Base-by-base conservation (phyloP, 2,888 invertebrate species). In the Kryphioiulus occultus region DNA sequence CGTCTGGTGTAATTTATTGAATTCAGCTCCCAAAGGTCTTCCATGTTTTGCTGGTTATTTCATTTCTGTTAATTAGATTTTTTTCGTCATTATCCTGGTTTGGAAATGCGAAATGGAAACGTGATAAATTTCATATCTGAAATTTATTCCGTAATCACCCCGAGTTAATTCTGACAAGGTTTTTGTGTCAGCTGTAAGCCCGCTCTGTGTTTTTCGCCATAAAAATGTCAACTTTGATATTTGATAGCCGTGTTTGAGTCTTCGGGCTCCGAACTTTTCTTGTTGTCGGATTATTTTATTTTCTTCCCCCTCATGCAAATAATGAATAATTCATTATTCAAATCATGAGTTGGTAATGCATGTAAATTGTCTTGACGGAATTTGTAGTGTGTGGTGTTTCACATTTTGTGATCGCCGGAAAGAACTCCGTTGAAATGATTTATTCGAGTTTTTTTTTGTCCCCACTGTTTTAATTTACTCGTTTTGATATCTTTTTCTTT, bases 211-310 rank as follows among this genome's bases (percentile, higher is more conserved):
- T 78, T 78, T 78, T 78, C 78, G 78, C 15, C 78, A 78, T 78
- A 78, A 78, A 78, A 78, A 78, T 78, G 78, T 78, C 78, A 78
- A 78, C 78, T 78, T 78, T 78, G 78, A 78, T 78, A 78, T 78
- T 78, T 78, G 78, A 78, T 78, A 78, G 78, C 78, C 59, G 26
- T 78, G 78, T 78, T n/a, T 78, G 78, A 78, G 78, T 78, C 78
- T 78, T 22, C 78, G 30, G 78, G 78, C 78, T 26, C 15, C 78
- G 22, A 78, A 78, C 78, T 78, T 78, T 78, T 78, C 78, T 78
- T 30, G 78, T 78, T 78, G 78, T 78, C 78, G 78, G 78, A 78
- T 78, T 78, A 78, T 78, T 78, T 30, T 78, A 78, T 78, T 78
- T 78, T 78, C 78, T 78, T 78, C 30, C 78, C 78, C 78, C 78